phyloP scores from a whole-genome alignment of 2,888 invertebrate species.

The Amblyjoppa fuscipennis region DNA sequence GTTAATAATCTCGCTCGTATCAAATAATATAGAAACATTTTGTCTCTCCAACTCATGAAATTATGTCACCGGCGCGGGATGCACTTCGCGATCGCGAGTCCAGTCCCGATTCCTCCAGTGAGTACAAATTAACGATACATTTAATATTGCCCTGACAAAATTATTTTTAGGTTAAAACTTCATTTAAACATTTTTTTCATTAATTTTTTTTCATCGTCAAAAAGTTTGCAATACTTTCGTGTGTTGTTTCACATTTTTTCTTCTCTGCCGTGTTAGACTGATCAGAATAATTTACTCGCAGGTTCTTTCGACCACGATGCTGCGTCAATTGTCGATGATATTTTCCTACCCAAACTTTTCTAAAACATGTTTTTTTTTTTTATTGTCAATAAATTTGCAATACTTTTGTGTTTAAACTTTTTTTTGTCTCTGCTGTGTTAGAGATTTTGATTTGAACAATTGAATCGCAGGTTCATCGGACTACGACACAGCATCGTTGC shows the following conservation, averaged over 20 bases:
- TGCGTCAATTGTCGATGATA: slow-evolving; percentile 71
- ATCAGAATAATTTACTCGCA: slow-evolving; percentile 55
- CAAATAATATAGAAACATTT: not conserved
- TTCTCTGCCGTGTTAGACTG: not conserved
- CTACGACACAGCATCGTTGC: slow-evolving; percentile 85
- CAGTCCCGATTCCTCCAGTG: slow-evolving; percentile 78
- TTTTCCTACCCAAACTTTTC: no score
- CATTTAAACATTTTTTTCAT: no score
- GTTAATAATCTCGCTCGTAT: slow-evolving; percentile 13
- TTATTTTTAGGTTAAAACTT: slow-evolving; percentile 56
- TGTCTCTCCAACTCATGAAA: slow-evolving; percentile 29
- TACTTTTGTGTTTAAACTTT: no score
- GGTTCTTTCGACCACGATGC: slow-evolving; percentile 86
- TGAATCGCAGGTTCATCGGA: slow-evolving; percentile 84
- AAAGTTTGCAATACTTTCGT: no score
- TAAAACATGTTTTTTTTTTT: no score
- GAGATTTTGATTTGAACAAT: not conserved
- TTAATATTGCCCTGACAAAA: not conserved
- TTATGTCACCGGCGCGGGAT: slow-evolving; percentile 74
- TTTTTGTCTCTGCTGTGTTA: no score
- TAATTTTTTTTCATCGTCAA: no score
- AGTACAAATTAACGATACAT: slow-evolving; percentile 27
- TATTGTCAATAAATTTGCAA: no score
- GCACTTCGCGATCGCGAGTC: slow-evolving; percentile 72
- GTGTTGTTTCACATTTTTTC: not conserved